Evolutionary conservation across 2,113 vertebrate species (phyloP).

Genomic region (Rallus limicola): DNA sequence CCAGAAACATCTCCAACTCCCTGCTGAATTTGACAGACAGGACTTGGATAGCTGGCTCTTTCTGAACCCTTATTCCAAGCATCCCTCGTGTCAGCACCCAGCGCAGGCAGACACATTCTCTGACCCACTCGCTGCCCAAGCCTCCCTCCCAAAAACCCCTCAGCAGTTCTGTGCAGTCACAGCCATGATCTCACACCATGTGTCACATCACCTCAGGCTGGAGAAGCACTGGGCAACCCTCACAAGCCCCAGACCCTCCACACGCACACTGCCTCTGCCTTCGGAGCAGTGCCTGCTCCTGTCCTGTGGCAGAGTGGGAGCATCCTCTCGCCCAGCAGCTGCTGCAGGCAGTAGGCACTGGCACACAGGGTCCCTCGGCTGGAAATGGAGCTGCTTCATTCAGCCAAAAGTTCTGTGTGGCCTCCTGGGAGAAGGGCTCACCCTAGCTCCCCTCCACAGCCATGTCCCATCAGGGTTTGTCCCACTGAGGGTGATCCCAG

Average conservation of each 20-base stretch:
- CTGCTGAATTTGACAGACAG: constrained; percentile 45
- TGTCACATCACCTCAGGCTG: background rate
- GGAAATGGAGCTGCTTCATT: accelerated
- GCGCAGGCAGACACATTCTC: background rate
- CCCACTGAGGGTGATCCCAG: background rate
- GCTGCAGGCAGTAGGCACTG: background rate
- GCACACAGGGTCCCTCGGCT: background rate
- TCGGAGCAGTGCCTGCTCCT: accelerated
- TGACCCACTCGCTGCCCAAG: background rate
- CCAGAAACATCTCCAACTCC: constrained; percentile 35
- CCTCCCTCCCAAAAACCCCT: background rate
- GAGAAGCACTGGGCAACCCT: accelerated
- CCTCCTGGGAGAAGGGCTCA: background rate
- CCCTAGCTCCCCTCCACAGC: background rate
- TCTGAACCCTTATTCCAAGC: background rate
- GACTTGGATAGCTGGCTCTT: background rate
- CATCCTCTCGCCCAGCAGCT: background rate
- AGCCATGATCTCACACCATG: accelerated
- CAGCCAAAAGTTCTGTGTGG: background rate
- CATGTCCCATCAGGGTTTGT: background rate
- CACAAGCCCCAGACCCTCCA: accelerated
- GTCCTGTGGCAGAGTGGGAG: accelerated
- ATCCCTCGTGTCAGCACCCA: background rate
- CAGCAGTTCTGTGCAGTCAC: background rate
- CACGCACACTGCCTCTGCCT: background rate